Evolutionary conservation across 2,888 invertebrate genomes (phyloP), one percentile per base, ranked within the genome.

Genomic region (Sesia bembeciformis): DNA sequence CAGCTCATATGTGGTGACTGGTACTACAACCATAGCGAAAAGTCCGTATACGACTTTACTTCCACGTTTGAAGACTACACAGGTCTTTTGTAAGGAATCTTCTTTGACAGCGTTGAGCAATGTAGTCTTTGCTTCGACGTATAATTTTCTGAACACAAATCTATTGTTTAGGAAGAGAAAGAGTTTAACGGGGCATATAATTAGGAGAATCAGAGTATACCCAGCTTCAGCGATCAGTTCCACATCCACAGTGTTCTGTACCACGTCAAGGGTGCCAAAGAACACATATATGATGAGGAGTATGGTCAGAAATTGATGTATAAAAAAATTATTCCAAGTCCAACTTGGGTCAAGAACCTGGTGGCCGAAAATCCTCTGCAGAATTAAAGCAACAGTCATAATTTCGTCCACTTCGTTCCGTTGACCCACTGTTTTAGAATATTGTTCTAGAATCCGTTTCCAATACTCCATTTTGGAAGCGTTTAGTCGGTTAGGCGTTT

Each of bases 291-390:
- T 57, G 1, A 70, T 55, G 3, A 84, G 58, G n/a, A 58, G 8
- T 0, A 67, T 42, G 51, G 60, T 64, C 2, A 72, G 54, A 6
- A 77, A 40, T 53, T 78, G 73, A 55, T 75, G 65, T 0, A 63
- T 40, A 23, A 55, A 62, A 58, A 64, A 71, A 46, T 60, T 70
- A 57, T 58, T 72, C 72, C 73, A 78, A 8, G 67, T 67, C 85
- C 85, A 85, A 40, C 68, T 62, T 1, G 81, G 76, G 52, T 83
- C 67, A 4, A 84, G 62, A 40, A 84, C 65, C 58, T 84, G 81
- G 46, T 77, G 76, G 0, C 81, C 83, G 7, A 76, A 70, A 7
- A 78, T 56, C 51, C 67, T 64, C 54, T 81, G 81, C 4, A 66
- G 58, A 38, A 76, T 58, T 40, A 84, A 61, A 7, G 71, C 66